Conservation (phyloP, 2,113 vertebrate species). For the Diphyllodes magnificus region DNA sequence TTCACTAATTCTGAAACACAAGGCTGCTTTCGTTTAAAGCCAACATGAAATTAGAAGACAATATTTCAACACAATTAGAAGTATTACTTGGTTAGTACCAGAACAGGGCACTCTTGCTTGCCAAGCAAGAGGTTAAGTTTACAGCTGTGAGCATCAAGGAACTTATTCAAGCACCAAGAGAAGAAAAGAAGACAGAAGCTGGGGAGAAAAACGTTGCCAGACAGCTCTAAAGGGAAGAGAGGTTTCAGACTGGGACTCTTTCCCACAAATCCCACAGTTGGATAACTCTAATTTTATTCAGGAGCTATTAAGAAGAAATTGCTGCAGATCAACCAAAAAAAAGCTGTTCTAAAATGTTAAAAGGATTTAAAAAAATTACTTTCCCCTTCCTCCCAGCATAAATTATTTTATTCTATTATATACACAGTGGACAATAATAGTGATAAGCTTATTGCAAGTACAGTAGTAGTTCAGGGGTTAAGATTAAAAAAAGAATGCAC, state of each 20-base stretch:
- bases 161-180: neutral
- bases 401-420: neutral
- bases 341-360: neutral
- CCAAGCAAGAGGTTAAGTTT: neutral
- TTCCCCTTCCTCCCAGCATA: neutral
- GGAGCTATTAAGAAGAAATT: neutral
- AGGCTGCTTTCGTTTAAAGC: neutral
- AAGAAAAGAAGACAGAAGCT: neutral
- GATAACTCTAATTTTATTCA: neutral
- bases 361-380: neutral
- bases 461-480: neutral
- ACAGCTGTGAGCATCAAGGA: neutral
- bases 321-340: neutral
- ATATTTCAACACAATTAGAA: neutral
- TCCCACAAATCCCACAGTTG: neutral
- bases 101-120: neutral
- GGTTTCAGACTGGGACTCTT: neutral
- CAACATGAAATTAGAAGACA: neutral
- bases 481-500: neutral
- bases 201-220: neutral
- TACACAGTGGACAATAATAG: neutral
- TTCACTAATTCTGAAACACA: neutral
- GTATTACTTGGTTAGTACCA: neutral
- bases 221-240: neutral
- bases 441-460: neutral